Evolutionary conservation across 2,113 vertebrate genomes (phyloP).

Genomic region (Aleadryas rufinucha): DNA sequence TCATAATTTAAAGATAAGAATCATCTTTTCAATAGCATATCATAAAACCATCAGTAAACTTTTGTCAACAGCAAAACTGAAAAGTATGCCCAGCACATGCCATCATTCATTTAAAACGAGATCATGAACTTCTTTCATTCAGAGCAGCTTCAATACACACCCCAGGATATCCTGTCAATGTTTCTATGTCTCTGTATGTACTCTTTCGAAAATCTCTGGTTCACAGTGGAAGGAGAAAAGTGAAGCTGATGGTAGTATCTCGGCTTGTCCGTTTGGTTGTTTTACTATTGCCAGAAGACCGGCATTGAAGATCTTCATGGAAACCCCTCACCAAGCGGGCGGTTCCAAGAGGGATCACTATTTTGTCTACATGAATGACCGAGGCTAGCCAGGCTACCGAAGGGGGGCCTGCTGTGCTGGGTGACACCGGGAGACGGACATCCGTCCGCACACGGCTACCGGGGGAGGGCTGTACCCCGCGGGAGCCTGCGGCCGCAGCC

Average conservation of each 20-base stretch:
- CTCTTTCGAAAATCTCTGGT: not conserved
- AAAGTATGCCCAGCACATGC: not conserved
- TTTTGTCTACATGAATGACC: not conserved
- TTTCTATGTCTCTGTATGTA: not conserved
- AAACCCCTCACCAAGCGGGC: not conserved
- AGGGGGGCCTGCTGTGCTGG: not conserved
- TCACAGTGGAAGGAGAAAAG: not conserved
- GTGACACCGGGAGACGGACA: not conserved
- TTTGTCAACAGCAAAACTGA: not conserved
- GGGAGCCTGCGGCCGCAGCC: fast-evolving
- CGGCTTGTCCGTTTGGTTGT: too few relatives aligned
- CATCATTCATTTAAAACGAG: not conserved
- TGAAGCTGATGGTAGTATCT: not conserved
- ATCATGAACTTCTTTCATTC: not conserved
- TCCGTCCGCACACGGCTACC: fast-evolving
- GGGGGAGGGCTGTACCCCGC: fast-evolving
- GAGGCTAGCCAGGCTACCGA: not conserved
- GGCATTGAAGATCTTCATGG: not conserved
- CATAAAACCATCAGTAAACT: not conserved
- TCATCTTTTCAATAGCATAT: not conserved
- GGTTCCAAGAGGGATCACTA: too few relatives aligned
- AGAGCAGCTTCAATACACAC: not conserved
- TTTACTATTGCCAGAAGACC: not conserved
- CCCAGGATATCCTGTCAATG: not conserved
- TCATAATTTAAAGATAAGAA: not conserved